Base-by-base conservation (phyloP, 2,113 vertebrate species). In the Lynx canadensis region DNA sequence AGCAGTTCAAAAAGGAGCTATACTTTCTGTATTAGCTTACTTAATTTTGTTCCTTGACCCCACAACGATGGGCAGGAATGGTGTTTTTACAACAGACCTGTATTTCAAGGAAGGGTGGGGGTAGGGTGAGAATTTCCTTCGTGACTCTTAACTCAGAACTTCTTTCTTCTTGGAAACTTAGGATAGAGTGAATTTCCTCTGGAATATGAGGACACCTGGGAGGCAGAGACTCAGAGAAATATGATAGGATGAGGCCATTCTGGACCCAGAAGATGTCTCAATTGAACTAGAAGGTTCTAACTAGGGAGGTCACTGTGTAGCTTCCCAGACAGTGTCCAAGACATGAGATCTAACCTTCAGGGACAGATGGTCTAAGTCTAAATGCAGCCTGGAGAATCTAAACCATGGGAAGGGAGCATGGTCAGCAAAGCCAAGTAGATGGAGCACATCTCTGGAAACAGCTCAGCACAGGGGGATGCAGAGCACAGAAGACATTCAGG, bases 131-230 rank as follows among this genome's bases (percentile, higher is more conserved):
- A 91, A 23, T 76, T 36, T 97, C 31, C 52, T 66, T 29, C 83
- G 33, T 96, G 76, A 89, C 52, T 89, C 27, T 93, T 94, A 85
- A 50, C 36, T 79, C 82, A 55, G 89, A 97, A 91, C 65, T 81
- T 91, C 45, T 89, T 91, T 66, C 76, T 81, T 86, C 29, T 27
- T 84, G 69, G 80, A 79, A 78, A 95, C 52, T 65, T 88, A 38
- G 15, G 25, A 12, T n/a, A 68, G 78, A 65, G 50, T 78, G 52
- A 91, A 38, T 50, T 63, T 60, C 19, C 4, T 81, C 3, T 73
- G 74, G 57, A 88, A 68, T 4, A 0, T 76, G 92, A 69, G 36
- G 81, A 66, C 27, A 63, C 60, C 55, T 45, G 87, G 21, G 25
- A 89, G 78, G 76, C 60, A 60, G 74, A 88, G 33, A 76, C 38